These are phyloP conservation scores for Ianthella basta DNA, from an alignment of 37 sponge, comb jelly and placozoan species.

Conservation along the genomic window DNA sequence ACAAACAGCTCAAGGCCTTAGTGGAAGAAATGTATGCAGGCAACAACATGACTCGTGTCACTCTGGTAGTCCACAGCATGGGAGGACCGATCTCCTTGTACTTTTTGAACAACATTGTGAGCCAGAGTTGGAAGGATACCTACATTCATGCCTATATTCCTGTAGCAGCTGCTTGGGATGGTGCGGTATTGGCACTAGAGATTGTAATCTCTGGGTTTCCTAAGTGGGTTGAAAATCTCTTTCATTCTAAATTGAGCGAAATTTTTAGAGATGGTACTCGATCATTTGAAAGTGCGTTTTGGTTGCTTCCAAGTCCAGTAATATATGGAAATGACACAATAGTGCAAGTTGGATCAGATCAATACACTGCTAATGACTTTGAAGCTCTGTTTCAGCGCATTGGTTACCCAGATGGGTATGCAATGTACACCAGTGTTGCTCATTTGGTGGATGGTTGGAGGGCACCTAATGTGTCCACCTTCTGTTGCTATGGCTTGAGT, in stretches of 20 bases:
- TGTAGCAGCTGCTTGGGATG: conserved; percentile 56
- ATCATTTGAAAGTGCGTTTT: neutral
- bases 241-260: neutral
- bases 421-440: conserved; percentile 32
- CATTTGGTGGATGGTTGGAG: conserved; percentile 36
- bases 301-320: conserved; percentile 24
- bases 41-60: conserved; percentile 31
- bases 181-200: neutral
- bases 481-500: conserved; percentile 70
- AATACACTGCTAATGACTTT: conserved; percentile 72
- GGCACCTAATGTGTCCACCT: conserved; percentile 60
- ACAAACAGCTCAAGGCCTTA: conserved; percentile 14
- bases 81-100: conserved; percentile 47
- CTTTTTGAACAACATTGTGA: conserved; percentile 54
- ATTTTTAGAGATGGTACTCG: neutral
- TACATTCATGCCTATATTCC: conserved; percentile 61
- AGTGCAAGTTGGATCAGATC: conserved; percentile 39
- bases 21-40: conserved; percentile 44
- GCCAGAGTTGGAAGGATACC: conserved; percentile 59
- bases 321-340: conserved; percentile 22
- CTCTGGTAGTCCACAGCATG: conserved; percentile 58
- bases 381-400: conserved; percentile 43
- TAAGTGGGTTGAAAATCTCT: neutral
- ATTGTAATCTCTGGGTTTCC: neutral
- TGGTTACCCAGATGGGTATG: conserved; percentile 33